Conservation (phyloP, 2,797 vertebrate genomes). For the Etheostoma perlongum region DNA sequence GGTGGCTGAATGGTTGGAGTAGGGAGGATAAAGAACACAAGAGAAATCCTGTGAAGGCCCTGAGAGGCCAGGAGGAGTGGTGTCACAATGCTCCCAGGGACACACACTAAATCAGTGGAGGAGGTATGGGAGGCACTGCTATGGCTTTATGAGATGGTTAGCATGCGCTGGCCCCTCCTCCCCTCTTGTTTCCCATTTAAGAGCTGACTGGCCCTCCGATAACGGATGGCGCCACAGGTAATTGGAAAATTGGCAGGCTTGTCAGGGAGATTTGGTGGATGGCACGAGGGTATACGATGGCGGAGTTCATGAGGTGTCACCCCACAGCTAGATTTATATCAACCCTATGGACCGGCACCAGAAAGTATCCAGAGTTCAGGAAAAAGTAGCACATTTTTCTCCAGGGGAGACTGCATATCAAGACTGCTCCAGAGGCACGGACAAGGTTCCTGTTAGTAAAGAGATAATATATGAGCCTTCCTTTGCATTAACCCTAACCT, state of each 20-base stretch:
- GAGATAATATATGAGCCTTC: constrained; percentile 71
- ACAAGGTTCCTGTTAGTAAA: constrained; percentile 81
- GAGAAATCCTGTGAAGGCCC: constrained; percentile 67
- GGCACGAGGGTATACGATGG: constrained; percentile 84
- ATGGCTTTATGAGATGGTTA: constrained; percentile 88
- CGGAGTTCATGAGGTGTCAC: constrained; percentile 87
- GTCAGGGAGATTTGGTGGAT: constrained; percentile 94
- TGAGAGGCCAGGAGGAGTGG: constrained; percentile 62
- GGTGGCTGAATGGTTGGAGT: constrained; percentile 41
- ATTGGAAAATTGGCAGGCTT: constrained; percentile 98
- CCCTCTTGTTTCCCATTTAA: constrained; percentile 90
- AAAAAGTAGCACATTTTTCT: constrained; percentile 86
- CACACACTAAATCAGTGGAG: constrained; percentile 70
- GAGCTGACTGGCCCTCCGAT: constrained; percentile 90
- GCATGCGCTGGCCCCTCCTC: constrained; percentile 83
- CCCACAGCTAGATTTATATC: constrained; percentile 89
- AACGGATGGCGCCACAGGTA: constrained; percentile 92
- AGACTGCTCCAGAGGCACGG: constrained; percentile 79
- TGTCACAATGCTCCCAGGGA: constrained; percentile 68
- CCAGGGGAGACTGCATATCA: constrained; percentile 80
- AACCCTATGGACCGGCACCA: constrained; percentile 79
- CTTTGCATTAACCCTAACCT: constrained; percentile 50
- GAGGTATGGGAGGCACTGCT: constrained; percentile 74
- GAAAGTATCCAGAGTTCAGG: constrained; percentile 83
- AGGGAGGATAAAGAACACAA: constrained; percentile 54